These are phyloP conservation scores for Aspidiotus destructor DNA, from an alignment of 2,888 invertebrate species.

Conservation along the genomic window DNA sequence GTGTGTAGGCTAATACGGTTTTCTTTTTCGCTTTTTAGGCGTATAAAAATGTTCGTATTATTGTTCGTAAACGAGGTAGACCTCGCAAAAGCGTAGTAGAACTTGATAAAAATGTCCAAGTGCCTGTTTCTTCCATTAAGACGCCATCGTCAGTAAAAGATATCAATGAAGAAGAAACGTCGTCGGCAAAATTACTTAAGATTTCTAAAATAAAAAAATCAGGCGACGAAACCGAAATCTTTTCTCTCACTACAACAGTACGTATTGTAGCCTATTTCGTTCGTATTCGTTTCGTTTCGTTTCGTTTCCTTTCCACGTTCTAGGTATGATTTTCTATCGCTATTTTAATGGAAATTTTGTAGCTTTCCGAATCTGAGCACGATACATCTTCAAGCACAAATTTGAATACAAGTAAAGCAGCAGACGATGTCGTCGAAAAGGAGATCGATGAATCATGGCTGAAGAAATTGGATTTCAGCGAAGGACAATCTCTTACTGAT, in stretches of 20 bases:
- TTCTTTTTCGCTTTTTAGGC: background rate
- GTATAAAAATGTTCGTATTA: background rate
- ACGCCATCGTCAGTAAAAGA: background rate
- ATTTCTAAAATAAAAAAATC: background rate
- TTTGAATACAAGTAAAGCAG: background rate
- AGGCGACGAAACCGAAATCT: background rate
- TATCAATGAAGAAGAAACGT: background rate
- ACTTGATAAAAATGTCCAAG: background rate
- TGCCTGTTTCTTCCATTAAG: background rate
- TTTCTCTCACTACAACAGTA: conserved; percentile 3
- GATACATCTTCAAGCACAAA: background rate
- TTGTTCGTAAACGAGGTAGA: conserved; percentile 13
- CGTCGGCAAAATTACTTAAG: background rate
- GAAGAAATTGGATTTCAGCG: conserved; percentile 9
- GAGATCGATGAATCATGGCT: background rate
- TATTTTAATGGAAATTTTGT: background rate
- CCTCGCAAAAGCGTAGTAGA: conserved; percentile 1
- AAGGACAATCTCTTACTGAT: background rate
- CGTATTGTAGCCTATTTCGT: background rate
- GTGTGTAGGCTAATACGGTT: background rate
- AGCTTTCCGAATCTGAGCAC: background rate
- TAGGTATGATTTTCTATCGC: background rate
- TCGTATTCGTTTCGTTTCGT: background rate
- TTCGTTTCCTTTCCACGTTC: background rate
- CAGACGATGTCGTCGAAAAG: background rate